These are phyloP conservation scores for Ectemnius cavifrons DNA, from an alignment of 2,888 invertebrate species.

Conservation along the genomic window DNA sequence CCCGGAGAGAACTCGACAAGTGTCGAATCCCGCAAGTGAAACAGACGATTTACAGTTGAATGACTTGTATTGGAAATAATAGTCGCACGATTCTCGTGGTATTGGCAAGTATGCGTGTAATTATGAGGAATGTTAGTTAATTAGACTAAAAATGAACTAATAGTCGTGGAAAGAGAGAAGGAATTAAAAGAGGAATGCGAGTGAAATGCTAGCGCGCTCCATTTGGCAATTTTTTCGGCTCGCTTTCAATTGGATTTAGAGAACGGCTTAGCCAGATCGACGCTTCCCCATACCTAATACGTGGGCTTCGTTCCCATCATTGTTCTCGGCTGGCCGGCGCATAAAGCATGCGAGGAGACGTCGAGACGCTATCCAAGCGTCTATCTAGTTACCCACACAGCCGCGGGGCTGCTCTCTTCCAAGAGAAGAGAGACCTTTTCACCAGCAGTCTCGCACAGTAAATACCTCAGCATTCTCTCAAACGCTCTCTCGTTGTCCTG, in stretches of 20 bases:
- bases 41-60: too few species aligned
- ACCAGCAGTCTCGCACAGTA: constrained; percentile 39
- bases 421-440: constrained; percentile 25
- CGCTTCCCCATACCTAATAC: constrained; percentile 22
- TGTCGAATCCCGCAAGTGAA: too few species aligned
- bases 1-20: too few species aligned
- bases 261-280: constrained; percentile 1
- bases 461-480: constrained; percentile 19
- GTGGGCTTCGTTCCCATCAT: constrained; percentile 51
- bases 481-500: constrained; percentile 19
- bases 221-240: background rate
- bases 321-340: constrained; percentile 33
- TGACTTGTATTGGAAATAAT: too few species aligned
- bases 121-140: too few species aligned
- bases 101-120: too few species aligned
- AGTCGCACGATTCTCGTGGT: too few species aligned
- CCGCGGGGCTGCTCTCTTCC: too few species aligned
- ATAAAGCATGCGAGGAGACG: constrained; percentile 45
- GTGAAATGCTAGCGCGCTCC: background rate
- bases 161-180: too few species aligned
- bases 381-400: too few species aligned
- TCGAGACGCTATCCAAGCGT: background rate
- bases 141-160: too few species aligned
- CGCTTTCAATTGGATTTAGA: background rate
- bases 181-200: too few species aligned